A percentile compares a stretch with the other conserved stretches of the same genome.
These are phyloP conservation scores for Bufo gargarizans DNA, from an alignment of 2,113 vertebrate genomes.

Conservation along the genomic window DNA sequence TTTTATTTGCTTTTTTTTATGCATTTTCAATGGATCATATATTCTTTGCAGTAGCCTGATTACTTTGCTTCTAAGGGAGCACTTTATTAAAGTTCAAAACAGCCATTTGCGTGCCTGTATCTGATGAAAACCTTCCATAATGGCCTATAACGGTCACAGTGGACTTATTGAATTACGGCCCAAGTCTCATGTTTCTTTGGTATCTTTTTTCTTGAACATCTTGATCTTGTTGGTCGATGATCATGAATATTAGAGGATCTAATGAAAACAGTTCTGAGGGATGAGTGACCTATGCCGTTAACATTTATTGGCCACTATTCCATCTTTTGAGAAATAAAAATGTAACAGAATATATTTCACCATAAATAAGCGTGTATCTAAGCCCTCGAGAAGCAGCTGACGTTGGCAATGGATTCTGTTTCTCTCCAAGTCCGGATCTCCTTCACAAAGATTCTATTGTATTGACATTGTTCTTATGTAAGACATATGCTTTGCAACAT, in stretches of 20 bases:
- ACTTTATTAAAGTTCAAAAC: slow-evolving; percentile 42
- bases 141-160: slow-evolving; percentile 5
- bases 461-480: neutral
- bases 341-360: neutral
- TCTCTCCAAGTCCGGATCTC: neutral
- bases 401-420: neutral
- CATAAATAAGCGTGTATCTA: too few species aligned
- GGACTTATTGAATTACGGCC: slow-evolving; percentile 34
- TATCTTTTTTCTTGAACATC: slow-evolving; percentile 19
- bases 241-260: slow-evolving; percentile 51
- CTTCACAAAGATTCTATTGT: neutral
- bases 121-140: slow-evolving; percentile 42
- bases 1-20: slow-evolving; percentile 8
- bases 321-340: slow-evolving; percentile 6
- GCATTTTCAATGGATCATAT: slow-evolving; percentile 2
- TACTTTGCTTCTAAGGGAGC: slow-evolving; percentile 43
- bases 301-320: slow-evolving; percentile 30
- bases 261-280: slow-evolving; percentile 44
- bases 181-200: neutral
- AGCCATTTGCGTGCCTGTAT: slow-evolving; percentile 1
- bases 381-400: neutral
- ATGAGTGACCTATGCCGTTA: slow-evolving; percentile 40
- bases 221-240: slow-evolving; percentile 39
- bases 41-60: slow-evolving; percentile 2
- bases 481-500: neutral